A percentile compares a stretch with the other conserved stretches of the same genome.
These are phyloP conservation scores for Sarcoramphus papa DNA, from an alignment of 2,797 vertebrate species.

Conservation along the genomic window DNA sequence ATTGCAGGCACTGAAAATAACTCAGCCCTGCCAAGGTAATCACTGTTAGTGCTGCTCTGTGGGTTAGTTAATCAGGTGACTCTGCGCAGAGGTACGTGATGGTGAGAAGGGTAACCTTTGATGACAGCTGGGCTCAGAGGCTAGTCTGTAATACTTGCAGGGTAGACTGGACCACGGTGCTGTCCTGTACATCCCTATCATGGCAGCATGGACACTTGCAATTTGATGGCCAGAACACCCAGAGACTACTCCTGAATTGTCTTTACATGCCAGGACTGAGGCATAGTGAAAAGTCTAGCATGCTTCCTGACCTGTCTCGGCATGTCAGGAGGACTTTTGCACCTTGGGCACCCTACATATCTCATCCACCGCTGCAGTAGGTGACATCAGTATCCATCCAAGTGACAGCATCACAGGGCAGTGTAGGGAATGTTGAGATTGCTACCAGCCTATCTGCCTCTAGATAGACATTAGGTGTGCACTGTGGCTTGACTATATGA, in stretches of 20 bases:
- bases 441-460: not conserved
- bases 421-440: not conserved
- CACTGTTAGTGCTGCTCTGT: not conserved
- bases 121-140: not conserved
- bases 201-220: not conserved
- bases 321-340: not conserved
- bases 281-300: not conserved
- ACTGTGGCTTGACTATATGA: not conserved
- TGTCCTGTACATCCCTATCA: not conserved
- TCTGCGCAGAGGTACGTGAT: not conserved
- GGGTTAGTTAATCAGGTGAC: not conserved
- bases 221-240: not conserved
- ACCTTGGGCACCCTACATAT: not conserved
- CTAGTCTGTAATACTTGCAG: not conserved
- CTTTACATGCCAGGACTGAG: not conserved
- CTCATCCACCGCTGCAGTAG: not conserved
- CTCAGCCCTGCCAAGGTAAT: constrained; percentile 38
- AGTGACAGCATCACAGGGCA: not conserved
- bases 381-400: not conserved
- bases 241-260: not conserved
- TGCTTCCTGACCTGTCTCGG: not conserved
- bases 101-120: not conserved
- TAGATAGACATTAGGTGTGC: not conserved
- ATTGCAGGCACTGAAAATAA: constrained; percentile 28
- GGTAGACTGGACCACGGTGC: not conserved